These are phyloP conservation scores for Salvelinus namaycush DNA, from an alignment of 2,113 vertebrate species.

Conservation along the genomic window DNA sequence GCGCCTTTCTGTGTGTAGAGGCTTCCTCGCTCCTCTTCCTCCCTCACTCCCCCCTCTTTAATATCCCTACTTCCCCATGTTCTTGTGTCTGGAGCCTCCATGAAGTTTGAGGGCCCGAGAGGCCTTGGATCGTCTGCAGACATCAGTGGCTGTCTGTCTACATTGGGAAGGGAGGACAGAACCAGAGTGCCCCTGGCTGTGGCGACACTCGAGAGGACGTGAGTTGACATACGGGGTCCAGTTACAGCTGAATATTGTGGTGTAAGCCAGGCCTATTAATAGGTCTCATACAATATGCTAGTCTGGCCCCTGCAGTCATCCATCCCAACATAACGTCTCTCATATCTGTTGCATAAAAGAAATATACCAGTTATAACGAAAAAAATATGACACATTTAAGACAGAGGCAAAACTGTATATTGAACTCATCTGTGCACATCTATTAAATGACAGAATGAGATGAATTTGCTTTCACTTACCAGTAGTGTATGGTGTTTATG, in stretches of 20 bases:
- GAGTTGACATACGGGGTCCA: slow-evolving; percentile 86
- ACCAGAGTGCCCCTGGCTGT: slow-evolving; percentile 67
- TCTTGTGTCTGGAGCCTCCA: slow-evolving; percentile 73
- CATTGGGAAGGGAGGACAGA: slow-evolving; percentile 73
- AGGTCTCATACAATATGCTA: slow-evolving; percentile 76
- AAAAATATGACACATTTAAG: background rate
- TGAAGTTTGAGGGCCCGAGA: slow-evolving; percentile 64
- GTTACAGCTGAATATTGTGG: slow-evolving; percentile 91
- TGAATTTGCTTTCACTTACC: background rate
- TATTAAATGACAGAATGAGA: background rate
- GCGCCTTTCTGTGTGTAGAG: slow-evolving; percentile 71
- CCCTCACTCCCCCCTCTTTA: slow-evolving; percentile 57
- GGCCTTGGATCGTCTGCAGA: slow-evolving; percentile 67
- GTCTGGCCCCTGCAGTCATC: slow-evolving; percentile 57
- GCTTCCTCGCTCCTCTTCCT: slow-evolving; percentile 68
- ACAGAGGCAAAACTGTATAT: background rate
- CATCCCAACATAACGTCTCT: slow-evolving; percentile 27
- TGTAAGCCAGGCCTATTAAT: slow-evolving; percentile 89
- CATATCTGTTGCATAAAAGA: background rate
- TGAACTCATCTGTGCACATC: background rate
- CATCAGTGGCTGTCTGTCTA: slow-evolving; percentile 65
- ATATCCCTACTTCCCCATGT: slow-evolving; percentile 54
- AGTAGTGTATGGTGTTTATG: background rate
- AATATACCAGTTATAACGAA: no score
- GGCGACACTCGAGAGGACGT: slow-evolving; percentile 81